Evolutionary conservation across 2,113 vertebrate species (phyloP).

Genomic region (Neoarius graeffei): DNA sequence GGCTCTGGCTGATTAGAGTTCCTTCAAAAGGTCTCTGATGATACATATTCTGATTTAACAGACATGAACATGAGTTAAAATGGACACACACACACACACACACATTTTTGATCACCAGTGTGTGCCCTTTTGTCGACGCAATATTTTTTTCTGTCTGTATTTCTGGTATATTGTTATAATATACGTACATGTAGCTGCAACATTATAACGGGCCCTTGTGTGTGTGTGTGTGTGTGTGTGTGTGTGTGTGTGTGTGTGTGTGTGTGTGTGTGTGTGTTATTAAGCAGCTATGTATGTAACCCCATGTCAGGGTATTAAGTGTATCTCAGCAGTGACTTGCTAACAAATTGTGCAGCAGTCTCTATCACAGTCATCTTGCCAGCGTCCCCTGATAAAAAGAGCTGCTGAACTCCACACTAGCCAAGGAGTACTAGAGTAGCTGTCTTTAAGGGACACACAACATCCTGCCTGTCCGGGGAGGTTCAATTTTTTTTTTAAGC

Average conservation of each 20-base stretch:
- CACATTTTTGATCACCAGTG: background rate
- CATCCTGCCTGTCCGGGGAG: slow-evolving; percentile 69
- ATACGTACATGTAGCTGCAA: slow-evolving; percentile 14
- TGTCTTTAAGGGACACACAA: slow-evolving; percentile 67
- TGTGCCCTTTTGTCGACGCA: slow-evolving; percentile 26
- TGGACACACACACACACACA: background rate
- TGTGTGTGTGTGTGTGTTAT: slow-evolving; percentile 10
- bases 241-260: background rate
- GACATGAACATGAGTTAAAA: slow-evolving; percentile 52
- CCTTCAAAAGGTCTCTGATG: slow-evolving; percentile 67
- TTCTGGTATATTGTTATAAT: slow-evolving; percentile 28
- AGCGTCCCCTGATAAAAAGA: slow-evolving; percentile 59
- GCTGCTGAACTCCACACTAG: slow-evolving; percentile 50
- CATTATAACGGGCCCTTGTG: slow-evolving; percentile 33
- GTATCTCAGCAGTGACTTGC: slow-evolving; percentile 33
- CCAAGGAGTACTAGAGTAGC: slow-evolving; percentile 54
- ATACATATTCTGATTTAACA: slow-evolving; percentile 54
- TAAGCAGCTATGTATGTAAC: slow-evolving; percentile 32
- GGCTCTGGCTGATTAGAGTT: slow-evolving; percentile 70
- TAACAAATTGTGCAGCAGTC: slow-evolving; percentile 5
- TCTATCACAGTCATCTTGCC: slow-evolving; percentile 36
- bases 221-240: background rate
- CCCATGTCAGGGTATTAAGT: slow-evolving; percentile 47
- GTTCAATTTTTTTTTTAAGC: slow-evolving; percentile 53
- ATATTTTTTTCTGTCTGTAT: background rate